Conservation (phyloP, 2,113 vertebrate genomes). For the Picathartes gymnocephalus region DNA sequence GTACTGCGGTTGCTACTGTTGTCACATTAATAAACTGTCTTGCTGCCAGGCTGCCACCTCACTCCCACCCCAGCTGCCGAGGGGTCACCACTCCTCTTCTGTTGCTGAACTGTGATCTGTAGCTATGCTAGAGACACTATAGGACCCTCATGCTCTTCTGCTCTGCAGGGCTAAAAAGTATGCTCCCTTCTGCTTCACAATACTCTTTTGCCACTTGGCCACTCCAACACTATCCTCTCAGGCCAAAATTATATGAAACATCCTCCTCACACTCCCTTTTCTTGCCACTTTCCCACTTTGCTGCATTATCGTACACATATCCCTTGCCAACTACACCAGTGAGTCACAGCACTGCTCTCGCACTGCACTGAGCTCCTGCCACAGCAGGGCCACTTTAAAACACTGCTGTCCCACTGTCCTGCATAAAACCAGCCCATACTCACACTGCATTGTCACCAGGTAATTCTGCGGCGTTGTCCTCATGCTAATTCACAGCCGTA, state of each 20-base stretch:
- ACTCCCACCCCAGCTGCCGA: rapidly evolving
- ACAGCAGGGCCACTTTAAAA: neutral
- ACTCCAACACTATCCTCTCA: neutral
- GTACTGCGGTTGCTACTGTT: neutral
- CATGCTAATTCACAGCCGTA: neutral
- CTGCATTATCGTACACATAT: neutral
- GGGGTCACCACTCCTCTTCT: neutral
- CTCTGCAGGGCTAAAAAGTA: neutral
- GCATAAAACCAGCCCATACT: neutral
- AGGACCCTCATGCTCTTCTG: neutral
- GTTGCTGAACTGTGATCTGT: neutral
- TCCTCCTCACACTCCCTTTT: neutral
- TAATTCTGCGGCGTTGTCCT: neutral
- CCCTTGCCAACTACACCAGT: neutral
- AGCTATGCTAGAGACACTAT: neutral
- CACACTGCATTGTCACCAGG: neutral
- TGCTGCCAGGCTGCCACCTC: neutral
- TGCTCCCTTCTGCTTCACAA: neutral
- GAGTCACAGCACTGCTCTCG: neutral
- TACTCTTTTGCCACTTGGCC: neutral
- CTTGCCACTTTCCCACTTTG: neutral
- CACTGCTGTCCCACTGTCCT: neutral
- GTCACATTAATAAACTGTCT: neutral
- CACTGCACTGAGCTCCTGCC: neutral
- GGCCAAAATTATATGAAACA: neutral